phyloP scores from a whole-genome alignment of 2,888 invertebrate species.

The Hymenopus coronatus region DNA sequence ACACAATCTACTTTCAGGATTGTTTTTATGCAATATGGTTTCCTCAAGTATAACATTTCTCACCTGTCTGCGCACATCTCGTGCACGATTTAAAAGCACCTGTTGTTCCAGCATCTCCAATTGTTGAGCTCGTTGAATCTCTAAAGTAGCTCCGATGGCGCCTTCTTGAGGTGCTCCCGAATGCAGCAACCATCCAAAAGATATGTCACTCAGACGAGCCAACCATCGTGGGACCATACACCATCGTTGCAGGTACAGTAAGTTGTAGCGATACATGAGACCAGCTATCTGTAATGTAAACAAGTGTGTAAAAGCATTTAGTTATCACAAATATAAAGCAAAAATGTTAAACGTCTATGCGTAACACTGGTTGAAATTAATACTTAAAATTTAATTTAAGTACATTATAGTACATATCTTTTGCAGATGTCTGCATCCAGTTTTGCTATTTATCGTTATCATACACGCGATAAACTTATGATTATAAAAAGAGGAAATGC shows the following conservation, averaged over 20 bases:
- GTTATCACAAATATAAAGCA: background rate
- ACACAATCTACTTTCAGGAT: background rate
- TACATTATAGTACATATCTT: too few relatives aligned
- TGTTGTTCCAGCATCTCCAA: slow-evolving; percentile 52
- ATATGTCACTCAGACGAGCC: slow-evolving; percentile 41
- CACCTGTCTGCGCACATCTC: slow-evolving; percentile 38
- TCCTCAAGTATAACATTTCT: background rate
- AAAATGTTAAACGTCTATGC: background rate
- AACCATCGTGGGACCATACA: slow-evolving; percentile 46
- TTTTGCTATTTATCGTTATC: too few relatives aligned
- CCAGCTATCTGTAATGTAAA: slow-evolving; percentile 38
- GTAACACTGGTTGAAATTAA: too few relatives aligned
- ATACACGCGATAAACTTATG: too few relatives aligned
- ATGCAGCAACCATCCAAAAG: slow-evolving; percentile 47
- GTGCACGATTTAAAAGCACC: slow-evolving; percentile 42
- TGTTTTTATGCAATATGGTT: background rate
- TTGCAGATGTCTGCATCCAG: too few relatives aligned
- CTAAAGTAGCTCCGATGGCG: slow-evolving; percentile 53
- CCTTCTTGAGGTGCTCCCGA: slow-evolving; percentile 45
- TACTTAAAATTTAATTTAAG: too few relatives aligned
- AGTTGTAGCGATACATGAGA: slow-evolving; percentile 45
- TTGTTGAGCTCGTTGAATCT: slow-evolving; percentile 51
- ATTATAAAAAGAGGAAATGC: too few relatives aligned
- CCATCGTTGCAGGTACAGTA: slow-evolving; percentile 45
- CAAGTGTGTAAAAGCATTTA: background rate